Conservation (phyloP, 2,888 invertebrate genomes). For the Clunio marinus region DNA sequence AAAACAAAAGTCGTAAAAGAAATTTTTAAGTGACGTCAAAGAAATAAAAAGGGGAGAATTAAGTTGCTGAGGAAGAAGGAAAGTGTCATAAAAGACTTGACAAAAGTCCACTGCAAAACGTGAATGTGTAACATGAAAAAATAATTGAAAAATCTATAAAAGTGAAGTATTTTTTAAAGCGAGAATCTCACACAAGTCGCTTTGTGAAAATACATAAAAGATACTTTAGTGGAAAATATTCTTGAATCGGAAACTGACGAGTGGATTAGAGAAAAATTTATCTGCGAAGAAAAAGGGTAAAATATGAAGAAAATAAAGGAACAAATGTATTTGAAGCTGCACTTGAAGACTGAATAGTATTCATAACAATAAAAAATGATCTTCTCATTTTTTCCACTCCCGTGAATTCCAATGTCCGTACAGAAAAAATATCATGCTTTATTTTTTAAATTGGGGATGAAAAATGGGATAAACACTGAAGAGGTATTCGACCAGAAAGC, state of each 20-base stretch:
- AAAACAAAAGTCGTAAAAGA: background rate
- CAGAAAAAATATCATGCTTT: background rate
- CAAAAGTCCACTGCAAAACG: background rate
- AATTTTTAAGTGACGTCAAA: background rate
- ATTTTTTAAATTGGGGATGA: too few relatives aligned
- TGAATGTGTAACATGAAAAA: background rate
- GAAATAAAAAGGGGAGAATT: background rate
- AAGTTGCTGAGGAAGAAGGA: background rate
- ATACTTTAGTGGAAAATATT: background rate
- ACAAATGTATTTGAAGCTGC: conserved; percentile 13
- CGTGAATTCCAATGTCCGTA: too few relatives aligned
- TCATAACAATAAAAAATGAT: too few relatives aligned
- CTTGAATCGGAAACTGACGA: background rate
- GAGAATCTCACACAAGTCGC: background rate
- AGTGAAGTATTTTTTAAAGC: background rate
- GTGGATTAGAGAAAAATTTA: conserved; percentile 13
- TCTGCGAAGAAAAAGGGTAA: background rate
- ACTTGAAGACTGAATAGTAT: background rate
- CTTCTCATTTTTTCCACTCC: too few relatives aligned
- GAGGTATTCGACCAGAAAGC: too few relatives aligned
- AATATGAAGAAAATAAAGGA: background rate
- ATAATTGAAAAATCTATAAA: conserved; percentile 10
- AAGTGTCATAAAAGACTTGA: conserved; percentile 19
- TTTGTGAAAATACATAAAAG: too few relatives aligned
- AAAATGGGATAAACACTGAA: too few relatives aligned